Evolutionary conservation across 1,140 invertebrate genomes (phyloP).

Genomic region (Medauroidea extradentata): DNA sequence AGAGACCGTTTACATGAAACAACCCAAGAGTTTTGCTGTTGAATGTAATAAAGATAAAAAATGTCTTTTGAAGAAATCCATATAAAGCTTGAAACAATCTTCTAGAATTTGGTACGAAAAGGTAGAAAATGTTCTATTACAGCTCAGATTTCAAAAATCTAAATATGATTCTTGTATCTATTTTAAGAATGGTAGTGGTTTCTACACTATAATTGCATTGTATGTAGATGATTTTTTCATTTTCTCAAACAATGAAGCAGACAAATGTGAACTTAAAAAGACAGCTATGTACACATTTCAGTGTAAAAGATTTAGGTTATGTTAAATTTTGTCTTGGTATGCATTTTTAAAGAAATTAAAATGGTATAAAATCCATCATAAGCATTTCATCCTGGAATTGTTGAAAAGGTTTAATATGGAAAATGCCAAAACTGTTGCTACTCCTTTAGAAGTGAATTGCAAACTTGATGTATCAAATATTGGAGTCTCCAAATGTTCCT

Average conservation of each 20-base stretch:
- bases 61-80: slow-evolving; percentile 28
- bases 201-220: slow-evolving; percentile 7
- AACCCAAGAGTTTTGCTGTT: slow-evolving; percentile 30
- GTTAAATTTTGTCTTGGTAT: slow-evolving; percentile 15
- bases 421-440: slow-evolving; percentile 25
- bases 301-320: slow-evolving; percentile 16
- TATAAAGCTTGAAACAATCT: slow-evolving; percentile 34
- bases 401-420: slow-evolving; percentile 31
- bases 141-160: neutral
- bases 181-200: too few relatives aligned
- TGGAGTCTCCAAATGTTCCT: slow-evolving; percentile 14
- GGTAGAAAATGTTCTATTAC: neutral
- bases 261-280: slow-evolving; percentile 7
- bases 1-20: slow-evolving; percentile 39
- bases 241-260: slow-evolving; percentile 5
- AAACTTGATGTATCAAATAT: slow-evolving; percentile 11
- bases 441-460: slow-evolving; percentile 25
- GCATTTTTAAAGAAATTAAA: slow-evolving; percentile 5
- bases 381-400: slow-evolving; percentile 16
- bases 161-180: neutral
- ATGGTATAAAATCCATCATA: slow-evolving; percentile 8
- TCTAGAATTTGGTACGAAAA: slow-evolving; percentile 26
- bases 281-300: slow-evolving; percentile 9
- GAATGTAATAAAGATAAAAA: slow-evolving; percentile 18
- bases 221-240: slow-evolving; percentile 20